A percentile compares a stretch with the other conserved stretches of the same genome.
Conservation (phyloP, 1,140 invertebrate genomes). For the Telenomus remus region DNA sequence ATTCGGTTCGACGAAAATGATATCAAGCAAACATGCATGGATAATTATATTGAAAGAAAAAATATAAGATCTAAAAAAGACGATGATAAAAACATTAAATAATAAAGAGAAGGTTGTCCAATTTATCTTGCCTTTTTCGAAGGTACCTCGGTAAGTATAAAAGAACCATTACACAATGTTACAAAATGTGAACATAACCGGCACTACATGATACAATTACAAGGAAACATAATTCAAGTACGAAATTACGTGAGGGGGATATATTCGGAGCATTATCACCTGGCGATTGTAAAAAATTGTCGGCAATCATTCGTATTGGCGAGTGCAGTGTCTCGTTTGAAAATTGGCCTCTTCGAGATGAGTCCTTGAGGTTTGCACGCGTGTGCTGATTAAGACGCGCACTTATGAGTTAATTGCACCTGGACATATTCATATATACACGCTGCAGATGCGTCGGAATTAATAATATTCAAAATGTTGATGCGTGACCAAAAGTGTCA, state of each 20-base stretch:
- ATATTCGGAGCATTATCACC: slow-evolving; percentile 1
- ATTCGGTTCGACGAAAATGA: neutral
- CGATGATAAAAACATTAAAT: no score
- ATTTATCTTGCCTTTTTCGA: no score
- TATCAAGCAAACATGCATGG: neutral
- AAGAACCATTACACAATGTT: no score
- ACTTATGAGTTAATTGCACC: slow-evolving; percentile 36
- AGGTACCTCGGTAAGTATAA: no score
- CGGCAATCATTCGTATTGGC: slow-evolving; percentile 20
- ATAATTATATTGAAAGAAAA: no score
- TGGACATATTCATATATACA: slow-evolving; percentile 8
- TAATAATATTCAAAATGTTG: slow-evolving; percentile 4
- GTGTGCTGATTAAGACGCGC: slow-evolving; percentile 49
- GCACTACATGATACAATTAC: neutral
- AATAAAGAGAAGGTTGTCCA: no score
- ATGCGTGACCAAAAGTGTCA: slow-evolving; percentile 1
- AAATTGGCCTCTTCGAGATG: slow-evolving; percentile 31
- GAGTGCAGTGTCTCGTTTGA: slow-evolving; percentile 31
- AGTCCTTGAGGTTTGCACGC: slow-evolving; percentile 37
- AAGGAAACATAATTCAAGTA: neutral
- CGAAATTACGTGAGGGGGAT: neutral
- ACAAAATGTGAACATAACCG: neutral
- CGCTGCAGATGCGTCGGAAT: slow-evolving; percentile 26
- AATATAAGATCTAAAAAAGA: no score
- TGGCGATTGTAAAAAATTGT: slow-evolving; percentile 13